Conservation (phyloP, 2,888 invertebrate genomes). For the Spisula solida region DNA sequence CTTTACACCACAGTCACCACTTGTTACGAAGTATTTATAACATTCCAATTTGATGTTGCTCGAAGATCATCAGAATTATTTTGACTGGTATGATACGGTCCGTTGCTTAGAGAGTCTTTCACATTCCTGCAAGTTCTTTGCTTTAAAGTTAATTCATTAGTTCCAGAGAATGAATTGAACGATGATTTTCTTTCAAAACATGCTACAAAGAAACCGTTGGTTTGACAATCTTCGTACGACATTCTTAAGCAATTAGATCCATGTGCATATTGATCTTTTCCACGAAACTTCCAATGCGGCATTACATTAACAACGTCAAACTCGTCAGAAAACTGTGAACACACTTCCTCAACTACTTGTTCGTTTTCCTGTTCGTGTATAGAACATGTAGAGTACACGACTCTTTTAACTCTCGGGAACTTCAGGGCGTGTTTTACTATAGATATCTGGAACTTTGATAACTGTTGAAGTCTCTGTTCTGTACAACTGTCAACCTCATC, state of each 20-base stretch:
- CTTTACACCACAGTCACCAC: too few species aligned
- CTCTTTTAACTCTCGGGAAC: slow-evolving; percentile 94
- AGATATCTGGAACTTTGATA: slow-evolving; percentile 81
- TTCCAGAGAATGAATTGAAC: background rate
- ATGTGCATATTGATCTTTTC: slow-evolving; percentile 80
- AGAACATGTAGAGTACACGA: slow-evolving; percentile 99
- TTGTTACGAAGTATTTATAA: background rate
- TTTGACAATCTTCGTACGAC: slow-evolving; percentile 92
- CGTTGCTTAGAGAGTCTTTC: background rate
- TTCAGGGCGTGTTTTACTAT: slow-evolving; percentile 95
- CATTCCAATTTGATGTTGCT: background rate
- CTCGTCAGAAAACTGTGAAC: slow-evolving; percentile 88
- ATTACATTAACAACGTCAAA: slow-evolving; percentile 86
- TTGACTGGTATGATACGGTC: background rate
- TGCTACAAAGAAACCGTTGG: slow-evolving; percentile 98
- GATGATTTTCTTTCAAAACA: slow-evolving; percentile 90
- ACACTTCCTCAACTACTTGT: slow-evolving; percentile 93
- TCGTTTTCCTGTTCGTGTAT: slow-evolving; percentile 95
- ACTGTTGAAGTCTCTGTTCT: slow-evolving; percentile 84
- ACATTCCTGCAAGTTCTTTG: background rate
- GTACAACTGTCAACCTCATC: slow-evolving; percentile 82
- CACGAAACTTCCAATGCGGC: slow-evolving; percentile 81
- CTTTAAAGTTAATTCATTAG: background rate
- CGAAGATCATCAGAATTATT: background rate
- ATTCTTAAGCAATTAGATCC: slow-evolving; percentile 93